Percentiles rank a stretch among this genome's conserved stretches.
phyloP scores from a whole-genome alignment of 2,113 vertebrate genomes.

The Bostrychus sinensis region DNA sequence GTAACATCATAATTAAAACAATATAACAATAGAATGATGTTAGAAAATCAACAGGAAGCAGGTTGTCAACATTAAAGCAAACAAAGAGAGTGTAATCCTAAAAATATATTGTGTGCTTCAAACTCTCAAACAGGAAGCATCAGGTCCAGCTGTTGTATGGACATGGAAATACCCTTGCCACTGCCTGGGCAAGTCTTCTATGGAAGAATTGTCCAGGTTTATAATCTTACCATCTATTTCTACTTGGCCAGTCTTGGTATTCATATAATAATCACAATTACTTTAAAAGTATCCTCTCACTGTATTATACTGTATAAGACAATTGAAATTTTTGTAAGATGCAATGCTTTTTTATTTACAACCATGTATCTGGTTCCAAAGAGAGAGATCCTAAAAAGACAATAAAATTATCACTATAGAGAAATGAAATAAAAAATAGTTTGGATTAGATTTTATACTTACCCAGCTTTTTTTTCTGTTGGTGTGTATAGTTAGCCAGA shows the following conservation, averaged over 20 bases:
- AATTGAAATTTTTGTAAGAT: neutral
- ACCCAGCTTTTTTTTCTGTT: slow-evolving; percentile 56
- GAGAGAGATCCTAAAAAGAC: neutral
- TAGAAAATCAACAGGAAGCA: slow-evolving; percentile 70
- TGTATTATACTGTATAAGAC: neutral
- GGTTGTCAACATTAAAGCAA: slow-evolving; percentile 61
- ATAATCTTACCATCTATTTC: neutral
- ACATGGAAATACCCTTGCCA: slow-evolving; percentile 62
- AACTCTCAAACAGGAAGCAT: slow-evolving; percentile 71
- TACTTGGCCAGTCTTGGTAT: neutral
- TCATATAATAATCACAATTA: slow-evolving; percentile 6
- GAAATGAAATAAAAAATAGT: neutral
- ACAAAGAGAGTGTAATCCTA: slow-evolving; percentile 23
- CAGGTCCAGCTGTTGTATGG: slow-evolving; percentile 59
- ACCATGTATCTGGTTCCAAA: neutral
- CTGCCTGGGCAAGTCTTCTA: slow-evolving; percentile 10
- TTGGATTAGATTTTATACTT: slow-evolving; percentile 40
- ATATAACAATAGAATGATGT: slow-evolving; percentile 71
- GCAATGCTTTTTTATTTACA: neutral
- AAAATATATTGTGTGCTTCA: slow-evolving; percentile 35
- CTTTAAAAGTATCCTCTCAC: neutral
- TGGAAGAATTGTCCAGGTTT: slow-evolving; percentile 5
- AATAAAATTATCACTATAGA: neutral
- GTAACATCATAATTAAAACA: slow-evolving; percentile 44
- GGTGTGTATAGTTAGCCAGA: slow-evolving; percentile 14